Evolutionary conservation across 2,113 vertebrate species (phyloP), one percentile per base, ranked within the genome.

Genomic region (Zonotrichia leucophrys): DNA sequence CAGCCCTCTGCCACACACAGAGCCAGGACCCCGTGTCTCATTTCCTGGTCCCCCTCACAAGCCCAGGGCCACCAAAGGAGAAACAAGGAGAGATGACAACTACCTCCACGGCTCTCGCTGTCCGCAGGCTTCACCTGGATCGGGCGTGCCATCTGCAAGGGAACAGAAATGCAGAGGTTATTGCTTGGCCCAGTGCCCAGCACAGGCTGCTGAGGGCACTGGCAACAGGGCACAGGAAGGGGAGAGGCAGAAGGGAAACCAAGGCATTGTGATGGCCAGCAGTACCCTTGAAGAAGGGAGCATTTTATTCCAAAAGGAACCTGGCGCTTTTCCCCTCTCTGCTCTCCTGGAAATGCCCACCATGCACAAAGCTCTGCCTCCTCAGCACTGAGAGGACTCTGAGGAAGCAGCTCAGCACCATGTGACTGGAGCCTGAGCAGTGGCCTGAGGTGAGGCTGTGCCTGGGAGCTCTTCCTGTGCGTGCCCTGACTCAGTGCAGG

Each of bases 81-180:
- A 82, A 96, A 39, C 95, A 95, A 62, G 95, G 97, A 97, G 96
- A 97, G 96, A 96, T 95, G 92, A 97, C 97, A 97, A 97, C 98
- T 98, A 99, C 99, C 99, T 99, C 99, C 99, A 97, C 99, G 98
- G 98, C 99, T 99, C 97, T 99, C 99, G 58, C 99, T 99, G 98
- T 99, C 99, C 6, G 99, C 99, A 2, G 99, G 99, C 80, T 98
- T 98, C 98, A 98, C 98, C 97, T 98, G 98, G 87, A 98, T 98
- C 11, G 98, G 98, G 21, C 98, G 98, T 11, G 98, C 98, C 98
- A 98, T 98, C 98, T 98, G 97, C 89, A 96, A 97, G 35, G 87
- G 86, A 42, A 97, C 11, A 89, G 83, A 94, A 89, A 91, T 5
- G 81, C 86, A 84, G 77, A 82, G 84, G 87, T 96, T 84, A 97